Conservation (phyloP, 1,140 invertebrate species). For the Philopotamus ludificatus region DNA sequence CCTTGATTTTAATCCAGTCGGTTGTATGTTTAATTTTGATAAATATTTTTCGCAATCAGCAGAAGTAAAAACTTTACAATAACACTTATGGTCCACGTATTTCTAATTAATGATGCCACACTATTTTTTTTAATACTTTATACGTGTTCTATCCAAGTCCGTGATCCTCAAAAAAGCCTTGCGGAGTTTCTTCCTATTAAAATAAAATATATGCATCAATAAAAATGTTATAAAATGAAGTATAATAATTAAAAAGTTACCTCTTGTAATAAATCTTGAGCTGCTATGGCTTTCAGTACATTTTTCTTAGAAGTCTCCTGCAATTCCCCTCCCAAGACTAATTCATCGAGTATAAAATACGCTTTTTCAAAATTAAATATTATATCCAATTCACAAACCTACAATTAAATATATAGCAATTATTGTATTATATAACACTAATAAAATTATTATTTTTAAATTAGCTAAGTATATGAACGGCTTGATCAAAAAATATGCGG, state of each 20-base stretch:
- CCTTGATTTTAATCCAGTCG: too few relatives aligned
- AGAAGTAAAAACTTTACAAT: too few relatives aligned
- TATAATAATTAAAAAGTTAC: constrained; percentile 52
- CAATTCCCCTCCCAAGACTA: constrained; percentile 91
- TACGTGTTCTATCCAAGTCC: constrained; percentile 87
- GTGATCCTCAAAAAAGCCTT: constrained; percentile 98
- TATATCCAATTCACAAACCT: constrained; percentile 97
- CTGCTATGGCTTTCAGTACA: constrained; percentile 94
- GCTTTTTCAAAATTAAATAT: constrained; percentile 99
- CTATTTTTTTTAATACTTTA: too few relatives aligned
- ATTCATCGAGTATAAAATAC: constrained; percentile 95
- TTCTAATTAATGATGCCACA: too few relatives aligned
- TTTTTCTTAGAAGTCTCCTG: constrained; percentile 98
- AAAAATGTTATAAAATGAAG: not conserved
- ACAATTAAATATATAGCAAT: constrained; percentile 32
- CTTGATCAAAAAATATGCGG: too few relatives aligned
- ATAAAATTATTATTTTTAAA: too few relatives aligned
- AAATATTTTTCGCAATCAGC: too few relatives aligned
- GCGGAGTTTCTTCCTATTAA: constrained; percentile 94
- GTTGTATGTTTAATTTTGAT: too few relatives aligned
- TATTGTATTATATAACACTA: too few relatives aligned
- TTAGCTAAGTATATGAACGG: too few relatives aligned
- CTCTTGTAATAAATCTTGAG: constrained; percentile 95
- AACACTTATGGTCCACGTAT: too few relatives aligned
- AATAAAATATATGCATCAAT: not conserved